Evolutionary conservation across 2,113 vertebrate genomes (phyloP).

Genomic region (Calypte anna): DNA sequence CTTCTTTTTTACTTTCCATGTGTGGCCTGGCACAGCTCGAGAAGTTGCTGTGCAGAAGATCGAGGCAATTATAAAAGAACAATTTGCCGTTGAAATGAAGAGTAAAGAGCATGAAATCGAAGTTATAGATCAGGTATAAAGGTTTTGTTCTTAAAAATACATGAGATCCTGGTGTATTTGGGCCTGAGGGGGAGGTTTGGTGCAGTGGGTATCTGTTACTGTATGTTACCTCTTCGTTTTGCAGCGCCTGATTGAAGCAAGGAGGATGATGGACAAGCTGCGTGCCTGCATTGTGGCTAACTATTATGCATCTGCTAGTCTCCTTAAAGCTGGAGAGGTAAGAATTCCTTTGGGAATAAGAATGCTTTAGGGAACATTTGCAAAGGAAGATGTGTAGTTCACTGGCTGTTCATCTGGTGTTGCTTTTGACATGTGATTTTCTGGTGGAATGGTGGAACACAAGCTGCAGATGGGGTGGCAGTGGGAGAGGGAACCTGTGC

Average conservation of each 20-base stretch:
- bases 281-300: conserved; percentile 98
- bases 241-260: conserved; percentile 93
- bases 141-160: not conserved
- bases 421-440: not conserved
- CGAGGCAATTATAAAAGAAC: conserved; percentile 93
- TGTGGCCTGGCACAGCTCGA: conserved; percentile 81
- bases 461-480: not conserved
- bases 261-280: conserved; percentile 99
- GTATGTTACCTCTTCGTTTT: not conserved
- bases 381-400: not conserved
- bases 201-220: not conserved
- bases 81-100: conserved; percentile 97
- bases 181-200: not conserved
- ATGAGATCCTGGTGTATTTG: not conserved
- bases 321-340: conserved; percentile 91
- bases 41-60: conserved; percentile 96
- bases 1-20: conserved; percentile 5
- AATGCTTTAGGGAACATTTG: not conserved
- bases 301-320: conserved; percentile 92
- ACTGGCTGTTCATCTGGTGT: not conserved
- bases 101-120: conserved; percentile 99
- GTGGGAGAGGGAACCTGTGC: not conserved
- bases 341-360: not conserved
- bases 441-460: not conserved
- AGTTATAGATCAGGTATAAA: conserved; percentile 94